Evolutionary conservation across 2,888 invertebrate genomes (phyloP).

Genomic region (Gastracanthus pulcherrimus): DNA sequence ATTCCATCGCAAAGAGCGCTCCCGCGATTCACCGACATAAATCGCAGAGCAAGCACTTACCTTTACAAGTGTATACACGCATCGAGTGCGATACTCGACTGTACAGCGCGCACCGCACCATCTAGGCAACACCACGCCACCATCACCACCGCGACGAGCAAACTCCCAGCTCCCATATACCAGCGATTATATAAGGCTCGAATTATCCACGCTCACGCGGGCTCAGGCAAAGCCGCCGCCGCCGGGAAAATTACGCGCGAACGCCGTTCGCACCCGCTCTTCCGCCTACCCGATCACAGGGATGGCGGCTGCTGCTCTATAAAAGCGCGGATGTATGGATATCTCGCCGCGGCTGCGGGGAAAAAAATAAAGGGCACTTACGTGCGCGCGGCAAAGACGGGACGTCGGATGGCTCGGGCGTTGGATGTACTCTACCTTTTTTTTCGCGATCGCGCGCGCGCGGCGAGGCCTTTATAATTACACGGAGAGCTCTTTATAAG

Average conservation of each 20-base stretch:
- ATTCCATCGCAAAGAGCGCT: too few relatives aligned
- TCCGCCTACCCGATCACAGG: constrained; percentile 36
- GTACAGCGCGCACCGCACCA: too few relatives aligned
- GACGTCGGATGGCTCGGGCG: too few relatives aligned
- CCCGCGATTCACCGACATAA: too few relatives aligned
- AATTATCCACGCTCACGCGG: constrained; percentile 40
- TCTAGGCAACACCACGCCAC: too few relatives aligned
- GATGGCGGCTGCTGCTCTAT: not conserved
- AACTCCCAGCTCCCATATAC: not conserved
- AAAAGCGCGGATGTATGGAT: not conserved
- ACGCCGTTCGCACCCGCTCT: constrained; percentile 13
- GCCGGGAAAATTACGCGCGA: constrained; percentile 31
- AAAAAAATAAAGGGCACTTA: constrained; percentile 2
- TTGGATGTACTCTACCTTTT: not conserved
- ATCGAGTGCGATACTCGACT: too few relatives aligned
- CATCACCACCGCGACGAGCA: not conserved
- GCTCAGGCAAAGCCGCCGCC: not conserved
- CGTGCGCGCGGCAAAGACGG: too few relatives aligned
- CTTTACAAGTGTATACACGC: too few relatives aligned
- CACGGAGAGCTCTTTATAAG: not conserved
- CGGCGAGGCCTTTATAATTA: not conserved
- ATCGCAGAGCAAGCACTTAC: too few relatives aligned
- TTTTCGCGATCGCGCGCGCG: not conserved
- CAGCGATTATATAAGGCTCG: constrained; percentile 29
- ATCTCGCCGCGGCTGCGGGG: not conserved